Percentiles rank a stretch among this genome's conserved stretches.
phyloP scores from a whole-genome alignment of 1,140 invertebrate species.

The Habropoda laboriosa region DNA sequence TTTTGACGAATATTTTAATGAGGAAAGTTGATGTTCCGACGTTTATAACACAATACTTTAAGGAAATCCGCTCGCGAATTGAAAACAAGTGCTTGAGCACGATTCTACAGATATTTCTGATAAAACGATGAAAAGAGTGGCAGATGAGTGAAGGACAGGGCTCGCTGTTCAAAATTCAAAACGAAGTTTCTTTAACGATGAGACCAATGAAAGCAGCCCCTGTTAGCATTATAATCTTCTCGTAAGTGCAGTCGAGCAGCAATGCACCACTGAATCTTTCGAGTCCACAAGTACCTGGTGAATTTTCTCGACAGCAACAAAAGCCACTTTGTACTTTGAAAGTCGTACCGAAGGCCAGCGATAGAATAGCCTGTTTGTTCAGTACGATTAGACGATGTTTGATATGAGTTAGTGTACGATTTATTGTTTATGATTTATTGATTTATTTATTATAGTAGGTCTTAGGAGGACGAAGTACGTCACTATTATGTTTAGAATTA shows the following conservation, averaged over 20 bases:
- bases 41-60: background rate
- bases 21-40: background rate
- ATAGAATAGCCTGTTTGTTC: constrained; percentile 13
- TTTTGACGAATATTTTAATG: background rate
- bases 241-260: constrained; percentile 56
- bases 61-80: background rate
- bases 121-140: background rate
- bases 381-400: constrained; percentile 29
- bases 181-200: constrained; percentile 64
- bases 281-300: constrained; percentile 46
- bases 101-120: background rate
- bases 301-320: constrained; percentile 56
- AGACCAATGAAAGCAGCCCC: constrained; percentile 45
- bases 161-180: constrained; percentile 6
- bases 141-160: background rate
- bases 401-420: too few relatives aligned
- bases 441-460: too few relatives aligned
- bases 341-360: constrained; percentile 33
- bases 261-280: constrained; percentile 52
- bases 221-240: constrained; percentile 65
- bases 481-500: too few relatives aligned
- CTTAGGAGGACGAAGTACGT: too few relatives aligned
- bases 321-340: constrained; percentile 61
- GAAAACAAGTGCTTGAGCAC: constrained; percentile 5
- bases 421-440: too few relatives aligned